Base-by-base conservation (phyloP, 2,113 vertebrate species). In the Tychaedon coryphoeus region DNA sequence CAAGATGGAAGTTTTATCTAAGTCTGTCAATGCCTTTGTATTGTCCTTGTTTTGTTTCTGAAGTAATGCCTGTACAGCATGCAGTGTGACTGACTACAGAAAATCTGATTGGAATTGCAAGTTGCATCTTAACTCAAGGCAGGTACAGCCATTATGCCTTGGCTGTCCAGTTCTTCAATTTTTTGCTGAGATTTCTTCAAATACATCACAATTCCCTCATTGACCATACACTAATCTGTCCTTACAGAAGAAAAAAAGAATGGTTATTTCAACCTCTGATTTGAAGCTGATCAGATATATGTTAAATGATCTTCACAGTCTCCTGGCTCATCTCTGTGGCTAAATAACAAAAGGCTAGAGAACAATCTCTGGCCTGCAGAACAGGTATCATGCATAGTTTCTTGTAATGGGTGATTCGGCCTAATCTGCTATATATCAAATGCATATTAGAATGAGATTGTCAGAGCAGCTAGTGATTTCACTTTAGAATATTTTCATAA, bases 151-250 rank as follows among this genome's bases (percentile, higher is more conserved):
- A 71, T 26, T 34, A 53, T 67, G 33, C 17, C 42, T 61, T 53
- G 31, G 9, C 22, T 64, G 33, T n/a, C 36, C 38, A 57, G 6
- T 43, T 74, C 34, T 74, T 82, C 0, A 0, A 26, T 14, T 45
- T 4, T 57, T 70, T 7, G 1, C 16, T 58, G 38, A 70, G 33
- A 36, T 51, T 72, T 91, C 34, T 79, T 67, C 26, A 69, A 64
- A 69, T 79, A 8, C 10, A 36, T 50, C 3, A 5, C 20, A 42
- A 8, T 82, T 90, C 17, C 5, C 19, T 57, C 34, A n/a, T 5
- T 74, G 19, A 33, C 7, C 36, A 5, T 51, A 23, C 14, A 33
- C 2, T 22, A 23, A 33, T 42, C 29, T 34, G 25, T 62, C 25
- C 13, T 50, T 50, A 34, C 4, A 57, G 31, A 78, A 74, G 16